Evolutionary conservation across 2,888 invertebrate species (phyloP).

Genomic region (Hyppa rectilinea): DNA sequence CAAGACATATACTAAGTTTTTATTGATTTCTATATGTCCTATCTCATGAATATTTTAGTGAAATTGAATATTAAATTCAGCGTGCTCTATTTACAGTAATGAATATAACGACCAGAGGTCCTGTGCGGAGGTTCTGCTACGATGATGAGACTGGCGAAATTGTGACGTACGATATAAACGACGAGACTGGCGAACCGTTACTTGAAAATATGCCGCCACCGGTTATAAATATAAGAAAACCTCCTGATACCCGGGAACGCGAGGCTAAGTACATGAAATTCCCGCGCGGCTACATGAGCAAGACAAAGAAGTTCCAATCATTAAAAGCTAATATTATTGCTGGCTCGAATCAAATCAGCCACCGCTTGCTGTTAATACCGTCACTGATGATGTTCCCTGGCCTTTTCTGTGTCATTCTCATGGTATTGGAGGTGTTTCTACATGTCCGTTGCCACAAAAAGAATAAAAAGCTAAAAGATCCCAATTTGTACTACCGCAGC

Average conservation of each 20-base stretch:
- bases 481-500: conserved; percentile 92
- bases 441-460: conserved; percentile 93
- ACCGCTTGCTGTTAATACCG: conserved; percentile 91
- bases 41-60: conserved; percentile 45
- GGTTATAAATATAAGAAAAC: conserved; percentile 29
- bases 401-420: conserved; percentile 86
- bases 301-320: conserved; percentile 79
- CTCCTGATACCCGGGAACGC: conserved; percentile 22
- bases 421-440: conserved; percentile 91
- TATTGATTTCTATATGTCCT: neutral
- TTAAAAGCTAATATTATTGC: conserved; percentile 82
- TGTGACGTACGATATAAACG: conserved; percentile 81
- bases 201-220: conserved; percentile 58
- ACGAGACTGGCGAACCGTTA: conserved; percentile 89
- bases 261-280: conserved; percentile 71
- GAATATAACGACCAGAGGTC: conserved; percentile 51
- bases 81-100: conserved; percentile 62
- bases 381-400: conserved; percentile 91
- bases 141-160: conserved; percentile 90
- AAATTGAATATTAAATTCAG: conserved; percentile 31
- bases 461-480: conserved; percentile 91
- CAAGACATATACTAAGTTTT: neutral
- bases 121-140: conserved; percentile 74
- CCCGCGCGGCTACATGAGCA: conserved; percentile 77
- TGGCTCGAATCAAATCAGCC: conserved; percentile 83